These are phyloP conservation scores for Melopsittacus undulatus DNA, from an alignment of 2,797 vertebrate species.

Conservation along the genomic window DNA sequence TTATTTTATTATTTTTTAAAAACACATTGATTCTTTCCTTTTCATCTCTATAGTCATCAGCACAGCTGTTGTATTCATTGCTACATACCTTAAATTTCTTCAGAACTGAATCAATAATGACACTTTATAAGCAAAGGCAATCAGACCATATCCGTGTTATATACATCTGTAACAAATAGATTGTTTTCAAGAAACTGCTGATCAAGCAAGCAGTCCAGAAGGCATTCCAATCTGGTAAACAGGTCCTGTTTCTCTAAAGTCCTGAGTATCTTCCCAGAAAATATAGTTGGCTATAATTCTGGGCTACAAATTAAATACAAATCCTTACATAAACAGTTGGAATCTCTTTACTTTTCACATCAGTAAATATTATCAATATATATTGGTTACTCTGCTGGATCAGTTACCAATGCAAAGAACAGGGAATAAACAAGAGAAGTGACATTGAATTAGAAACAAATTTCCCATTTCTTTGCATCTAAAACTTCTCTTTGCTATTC, in stretches of 20 bases:
- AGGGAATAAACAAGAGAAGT: background rate
- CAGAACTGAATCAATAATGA: slow-evolving; percentile 5
- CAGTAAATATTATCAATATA: background rate
- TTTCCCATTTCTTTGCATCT: slow-evolving; percentile 14
- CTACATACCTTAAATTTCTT: background rate
- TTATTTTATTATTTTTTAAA: background rate
- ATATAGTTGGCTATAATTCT: background rate
- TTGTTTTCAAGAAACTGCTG: background rate
- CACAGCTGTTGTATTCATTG: background rate
- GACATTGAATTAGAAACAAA: background rate
- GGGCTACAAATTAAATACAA: background rate
- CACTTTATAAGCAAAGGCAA: background rate
- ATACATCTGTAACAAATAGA: background rate
- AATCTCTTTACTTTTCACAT: background rate
- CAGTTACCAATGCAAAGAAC: background rate
- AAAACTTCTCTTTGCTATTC: slow-evolving; percentile 17
- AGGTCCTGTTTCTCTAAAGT: background rate
- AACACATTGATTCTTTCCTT: background rate
- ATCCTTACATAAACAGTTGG: background rate
- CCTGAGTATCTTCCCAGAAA: background rate
- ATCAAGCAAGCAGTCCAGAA: background rate
- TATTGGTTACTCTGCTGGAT: background rate
- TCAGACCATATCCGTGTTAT: background rate
- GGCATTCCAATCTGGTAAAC: background rate
- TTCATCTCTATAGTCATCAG: background rate